A percentile compares a stretch with the other conserved stretches of the same genome.
phyloP scores from a whole-genome alignment of 2,888 invertebrate genomes.

The Dicyrtomina minuta region DNA sequence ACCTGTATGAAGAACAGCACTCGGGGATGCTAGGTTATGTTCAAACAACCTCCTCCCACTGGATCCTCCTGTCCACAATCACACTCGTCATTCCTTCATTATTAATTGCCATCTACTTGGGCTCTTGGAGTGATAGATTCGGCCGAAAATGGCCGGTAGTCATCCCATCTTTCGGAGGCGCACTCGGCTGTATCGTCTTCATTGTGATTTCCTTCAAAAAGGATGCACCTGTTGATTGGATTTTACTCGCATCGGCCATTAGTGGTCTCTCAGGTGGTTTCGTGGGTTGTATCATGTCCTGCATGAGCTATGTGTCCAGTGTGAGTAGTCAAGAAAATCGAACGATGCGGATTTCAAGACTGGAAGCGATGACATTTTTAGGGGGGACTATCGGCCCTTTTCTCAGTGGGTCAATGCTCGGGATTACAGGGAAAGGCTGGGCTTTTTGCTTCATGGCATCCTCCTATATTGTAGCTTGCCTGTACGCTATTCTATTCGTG shows the following conservation, averaged over 20 bases:
- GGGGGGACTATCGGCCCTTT: conserved; percentile 57
- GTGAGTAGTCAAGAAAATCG: conserved; percentile 55
- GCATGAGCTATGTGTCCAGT: conserved; percentile 57
- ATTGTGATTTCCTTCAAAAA: conserved; percentile 55
- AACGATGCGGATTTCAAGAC: conserved; percentile 57
- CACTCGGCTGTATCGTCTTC: conserved; percentile 55
- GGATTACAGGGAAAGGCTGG: conserved; percentile 55
- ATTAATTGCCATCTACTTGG: conserved; percentile 54
- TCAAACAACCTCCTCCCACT: conserved; percentile 54
- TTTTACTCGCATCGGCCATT: conserved; percentile 57
- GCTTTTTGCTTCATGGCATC: conserved; percentile 56
- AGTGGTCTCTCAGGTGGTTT: conserved; percentile 58
- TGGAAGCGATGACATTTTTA: conserved; percentile 59
- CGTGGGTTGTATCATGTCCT: conserved; percentile 57
- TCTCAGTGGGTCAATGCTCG: conserved; percentile 56
- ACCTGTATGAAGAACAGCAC: conserved; percentile 51
- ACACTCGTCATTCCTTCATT: conserved; percentile 55
- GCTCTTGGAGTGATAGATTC: conserved; percentile 56
- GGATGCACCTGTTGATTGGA: conserved; percentile 54
- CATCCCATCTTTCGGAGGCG: conserved; percentile 57
- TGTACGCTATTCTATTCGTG: conserved; percentile 55
- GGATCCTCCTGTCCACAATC: conserved; percentile 55
- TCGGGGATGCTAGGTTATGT: conserved; percentile 51
- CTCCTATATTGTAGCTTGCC: conserved; percentile 55
- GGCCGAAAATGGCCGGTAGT: conserved; percentile 58